Conservation (phyloP, 2,113 vertebrate species). For the Planiliza haematocheilus region DNA sequence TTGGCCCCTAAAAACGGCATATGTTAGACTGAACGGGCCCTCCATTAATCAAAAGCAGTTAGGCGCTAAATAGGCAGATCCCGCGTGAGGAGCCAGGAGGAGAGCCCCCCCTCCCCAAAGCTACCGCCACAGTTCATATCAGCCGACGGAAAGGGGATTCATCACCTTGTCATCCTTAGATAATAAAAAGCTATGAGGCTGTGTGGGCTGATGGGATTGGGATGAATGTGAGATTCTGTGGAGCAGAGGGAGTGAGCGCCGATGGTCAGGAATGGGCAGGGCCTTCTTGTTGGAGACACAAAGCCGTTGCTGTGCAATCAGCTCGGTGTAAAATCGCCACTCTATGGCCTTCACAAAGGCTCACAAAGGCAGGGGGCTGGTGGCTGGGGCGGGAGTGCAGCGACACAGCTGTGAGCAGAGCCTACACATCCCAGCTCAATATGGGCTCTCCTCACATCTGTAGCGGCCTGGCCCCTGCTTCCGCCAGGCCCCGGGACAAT, state of each 20-base stretch:
- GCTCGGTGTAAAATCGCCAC: conserved; percentile 87
- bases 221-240: conserved; percentile 59
- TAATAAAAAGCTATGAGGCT: conserved; percentile 56
- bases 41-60: conserved; percentile 90
- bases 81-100: conserved; percentile 75
- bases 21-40: conserved; percentile 80
- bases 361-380: conserved; percentile 90
- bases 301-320: conserved; percentile 87
- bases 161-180: conserved; percentile 79
- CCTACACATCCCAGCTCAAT: conserved; percentile 87
- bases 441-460: conserved; percentile 89
- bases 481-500: conserved; percentile 82
- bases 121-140: conserved; percentile 61
- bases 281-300: conserved; percentile 80
- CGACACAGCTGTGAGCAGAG: conserved; percentile 92
- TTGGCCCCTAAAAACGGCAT: conserved; percentile 81
- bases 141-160: conserved; percentile 81
- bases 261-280: conserved; percentile 71
- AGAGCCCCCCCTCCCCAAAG: conserved; percentile 5
- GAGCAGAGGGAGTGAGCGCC: conserved; percentile 39
- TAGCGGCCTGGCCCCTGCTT: conserved; percentile 84
- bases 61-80: conserved; percentile 86
- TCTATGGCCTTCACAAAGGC: conserved; percentile 84
- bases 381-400: conserved; percentile 84
- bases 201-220: conserved; percentile 58